A percentile compares a stretch with the other conserved stretches of the same genome.
These are phyloP conservation scores for Harpagus bidentatus DNA, from an alignment of 2,113 vertebrate genomes.

Conservation along the genomic window DNA sequence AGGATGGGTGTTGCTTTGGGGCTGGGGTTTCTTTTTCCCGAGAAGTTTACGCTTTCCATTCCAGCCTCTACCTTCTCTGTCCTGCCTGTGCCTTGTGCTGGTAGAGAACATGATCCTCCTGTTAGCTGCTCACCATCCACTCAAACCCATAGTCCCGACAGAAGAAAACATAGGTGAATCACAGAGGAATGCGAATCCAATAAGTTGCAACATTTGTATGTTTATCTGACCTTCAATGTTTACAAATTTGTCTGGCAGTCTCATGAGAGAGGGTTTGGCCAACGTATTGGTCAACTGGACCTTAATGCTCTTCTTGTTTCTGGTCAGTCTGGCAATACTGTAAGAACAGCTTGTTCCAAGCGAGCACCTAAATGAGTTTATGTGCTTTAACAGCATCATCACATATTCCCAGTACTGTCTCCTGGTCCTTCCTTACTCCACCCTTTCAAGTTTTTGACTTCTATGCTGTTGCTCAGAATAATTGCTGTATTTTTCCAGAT, in stretches of 20 bases:
- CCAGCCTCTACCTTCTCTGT: neutral
- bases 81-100: neutral
- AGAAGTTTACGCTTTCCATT: neutral
- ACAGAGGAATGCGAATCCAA: conserved; percentile 17
- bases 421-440: neutral
- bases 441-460: neutral
- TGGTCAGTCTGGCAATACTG: conserved; percentile 25
- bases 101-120: neutral
- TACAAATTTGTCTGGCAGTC: conserved; percentile 20
- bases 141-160: neutral
- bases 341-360: conserved; percentile 57
- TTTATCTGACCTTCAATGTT: conserved; percentile 42
- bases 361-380: neutral
- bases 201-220: conserved; percentile 45
- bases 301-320: conserved; percentile 24
- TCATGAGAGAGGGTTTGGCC: conserved; percentile 42
- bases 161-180: conserved; percentile 35
- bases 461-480: neutral
- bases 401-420: neutral
- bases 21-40: neutral
- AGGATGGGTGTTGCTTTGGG: neutral
- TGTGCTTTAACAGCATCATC: neutral
- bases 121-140: neutral
- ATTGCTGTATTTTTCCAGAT: neutral
- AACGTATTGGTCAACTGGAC: conserved; percentile 21